These are phyloP conservation scores for Polydrusus tereticollis DNA, from an alignment of 2,888 invertebrate genomes.

Conservation along the genomic window DNA sequence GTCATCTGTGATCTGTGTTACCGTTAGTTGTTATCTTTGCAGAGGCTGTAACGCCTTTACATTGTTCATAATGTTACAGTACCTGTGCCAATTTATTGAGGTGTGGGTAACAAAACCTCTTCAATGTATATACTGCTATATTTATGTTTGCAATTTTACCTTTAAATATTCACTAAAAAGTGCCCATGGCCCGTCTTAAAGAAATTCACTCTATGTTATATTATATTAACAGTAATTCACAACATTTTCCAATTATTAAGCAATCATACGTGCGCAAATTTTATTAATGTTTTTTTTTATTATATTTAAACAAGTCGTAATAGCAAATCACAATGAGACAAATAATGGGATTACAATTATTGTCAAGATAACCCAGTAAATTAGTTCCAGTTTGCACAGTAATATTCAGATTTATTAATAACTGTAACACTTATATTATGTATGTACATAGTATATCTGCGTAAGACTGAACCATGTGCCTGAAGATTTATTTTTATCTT, in stretches of 20 bases:
- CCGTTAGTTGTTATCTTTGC: too few relatives aligned
- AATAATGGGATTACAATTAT: slow-evolving; percentile 19
- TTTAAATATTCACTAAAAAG: too few relatives aligned
- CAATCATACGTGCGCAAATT: neutral
- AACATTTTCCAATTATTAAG: neutral
- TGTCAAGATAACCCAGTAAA: slow-evolving; percentile 11
- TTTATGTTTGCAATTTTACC: too few relatives aligned
- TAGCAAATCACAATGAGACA: slow-evolving; percentile 11
- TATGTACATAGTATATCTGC: neutral
- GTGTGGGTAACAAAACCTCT: too few relatives aligned
- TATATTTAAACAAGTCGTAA: slow-evolving; percentile 2
- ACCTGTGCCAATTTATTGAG: too few relatives aligned
- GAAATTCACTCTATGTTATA: too few relatives aligned
- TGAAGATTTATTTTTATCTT: slow-evolving; percentile 1
- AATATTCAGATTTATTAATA: neutral
- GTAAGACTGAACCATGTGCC: neutral
- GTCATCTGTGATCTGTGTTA: too few relatives aligned
- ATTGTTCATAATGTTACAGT: too few relatives aligned
- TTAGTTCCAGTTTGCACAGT: neutral
- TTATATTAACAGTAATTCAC: neutral
- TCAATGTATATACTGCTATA: too few relatives aligned
- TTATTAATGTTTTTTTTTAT: slow-evolving; percentile 10
- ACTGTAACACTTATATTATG: neutral
- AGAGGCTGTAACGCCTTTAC: too few relatives aligned
- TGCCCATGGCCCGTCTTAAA: too few relatives aligned